Percentiles rank a stretch among this genome's conserved stretches.
Conservation (phyloP, 1,140 invertebrate species). For the Ips nitidus region DNA sequence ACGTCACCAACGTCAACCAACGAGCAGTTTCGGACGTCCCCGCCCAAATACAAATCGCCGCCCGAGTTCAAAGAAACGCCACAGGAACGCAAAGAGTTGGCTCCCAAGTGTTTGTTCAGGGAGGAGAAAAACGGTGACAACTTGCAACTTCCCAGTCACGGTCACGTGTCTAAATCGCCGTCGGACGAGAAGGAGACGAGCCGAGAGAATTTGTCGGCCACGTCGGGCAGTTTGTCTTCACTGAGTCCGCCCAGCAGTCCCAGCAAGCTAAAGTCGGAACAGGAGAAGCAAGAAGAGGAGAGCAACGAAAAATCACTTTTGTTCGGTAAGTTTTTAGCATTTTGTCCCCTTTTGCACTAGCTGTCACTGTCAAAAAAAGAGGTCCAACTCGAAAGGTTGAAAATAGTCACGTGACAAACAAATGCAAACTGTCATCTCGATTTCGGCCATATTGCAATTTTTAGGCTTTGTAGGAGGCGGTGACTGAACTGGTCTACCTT, state of each 20-base stretch:
- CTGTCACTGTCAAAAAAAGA: neutral
- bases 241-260: slow-evolving; percentile 55
- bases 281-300: slow-evolving; percentile 59
- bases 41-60: slow-evolving; percentile 24
- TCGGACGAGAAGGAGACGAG: slow-evolving; percentile 47
- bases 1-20: slow-evolving; percentile 16
- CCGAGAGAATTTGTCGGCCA: slow-evolving; percentile 50
- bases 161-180: slow-evolving; percentile 43
- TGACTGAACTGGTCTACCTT: no score
- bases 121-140: slow-evolving; percentile 28
- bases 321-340: slow-evolving; percentile 48
- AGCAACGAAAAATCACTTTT: slow-evolving; percentile 55
- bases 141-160: slow-evolving; percentile 16
- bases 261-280: slow-evolving; percentile 53
- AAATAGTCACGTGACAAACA: no score
- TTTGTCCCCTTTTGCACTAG: neutral
- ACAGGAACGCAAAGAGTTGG: slow-evolving; percentile 17
- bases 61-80: slow-evolving; percentile 10
- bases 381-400: no score
- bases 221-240: slow-evolving; percentile 53
- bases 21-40: slow-evolving; percentile 20
- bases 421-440: no score
- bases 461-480: no score
- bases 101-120: slow-evolving; percentile 29
- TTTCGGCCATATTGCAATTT: no score